These are phyloP conservation scores for Eupsittula cactorum DNA, from an alignment of 2,113 vertebrate species.

Conservation along the genomic window DNA sequence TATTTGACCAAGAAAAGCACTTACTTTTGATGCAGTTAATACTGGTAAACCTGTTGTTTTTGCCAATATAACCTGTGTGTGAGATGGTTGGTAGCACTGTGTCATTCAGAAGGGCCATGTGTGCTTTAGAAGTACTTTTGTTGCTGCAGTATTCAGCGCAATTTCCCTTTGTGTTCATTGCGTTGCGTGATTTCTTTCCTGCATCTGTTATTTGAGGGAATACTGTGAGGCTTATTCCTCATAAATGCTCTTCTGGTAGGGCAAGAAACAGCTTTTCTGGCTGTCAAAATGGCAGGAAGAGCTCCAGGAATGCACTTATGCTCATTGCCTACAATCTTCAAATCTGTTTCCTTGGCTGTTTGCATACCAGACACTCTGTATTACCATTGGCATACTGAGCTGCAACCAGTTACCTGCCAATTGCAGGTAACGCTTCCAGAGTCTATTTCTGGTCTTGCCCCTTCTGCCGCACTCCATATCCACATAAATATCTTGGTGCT, in stretches of 20 bases:
- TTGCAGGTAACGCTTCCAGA: background rate
- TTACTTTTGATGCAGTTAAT: background rate
- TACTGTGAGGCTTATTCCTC: background rate
- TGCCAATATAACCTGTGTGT: background rate
- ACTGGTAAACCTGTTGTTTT: background rate
- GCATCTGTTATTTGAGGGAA: background rate
- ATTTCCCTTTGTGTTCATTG: background rate
- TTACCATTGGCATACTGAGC: background rate
- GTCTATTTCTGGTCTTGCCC: background rate
- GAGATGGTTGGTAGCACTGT: rapidly evolving
- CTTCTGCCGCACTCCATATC: background rate
- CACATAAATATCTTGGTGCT: background rate
- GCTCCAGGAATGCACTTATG: background rate
- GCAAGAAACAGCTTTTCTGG: background rate
- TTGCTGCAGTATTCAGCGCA: background rate
- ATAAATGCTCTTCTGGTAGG: background rate
- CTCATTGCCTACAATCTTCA: rapidly evolving
- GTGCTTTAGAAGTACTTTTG: background rate
- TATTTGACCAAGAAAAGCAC: background rate
- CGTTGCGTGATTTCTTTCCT: background rate
- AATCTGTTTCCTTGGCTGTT: background rate
- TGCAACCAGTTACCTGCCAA: rapidly evolving
- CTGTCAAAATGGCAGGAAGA: background rate
- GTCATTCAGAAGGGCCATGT: rapidly evolving
- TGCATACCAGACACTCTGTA: background rate